These are phyloP conservation scores for Antigone vipio DNA, from an alignment of 2,113 vertebrate genomes.

Conservation along the genomic window DNA sequence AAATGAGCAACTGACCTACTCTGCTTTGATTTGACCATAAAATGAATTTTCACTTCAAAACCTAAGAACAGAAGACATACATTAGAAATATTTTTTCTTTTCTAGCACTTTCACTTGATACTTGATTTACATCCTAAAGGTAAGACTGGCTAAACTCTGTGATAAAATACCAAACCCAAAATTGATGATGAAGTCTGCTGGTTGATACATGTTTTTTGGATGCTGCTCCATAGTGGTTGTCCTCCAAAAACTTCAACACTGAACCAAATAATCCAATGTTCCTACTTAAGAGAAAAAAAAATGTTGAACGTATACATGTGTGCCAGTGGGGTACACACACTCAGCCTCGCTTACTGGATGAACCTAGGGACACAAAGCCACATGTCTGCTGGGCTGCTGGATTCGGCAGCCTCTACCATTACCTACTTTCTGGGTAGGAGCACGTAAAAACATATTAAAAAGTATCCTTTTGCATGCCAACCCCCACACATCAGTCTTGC, in stretches of 20 bases:
- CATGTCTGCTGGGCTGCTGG: not conserved
- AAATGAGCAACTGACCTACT: not conserved
- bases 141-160: not conserved
- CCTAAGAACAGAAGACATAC: not conserved
- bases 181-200: not conserved
- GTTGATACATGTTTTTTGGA: not conserved
- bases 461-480: not conserved
- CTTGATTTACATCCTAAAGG: not conserved
- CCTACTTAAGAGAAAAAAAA: not conserved
- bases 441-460: not conserved
- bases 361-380: not conserved
- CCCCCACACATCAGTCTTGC: not conserved
- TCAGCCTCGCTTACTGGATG: not conserved
- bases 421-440: not conserved
- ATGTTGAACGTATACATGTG: not conserved
- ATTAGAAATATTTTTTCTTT: not conserved
- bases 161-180: not conserved
- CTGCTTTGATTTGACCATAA: not conserved
- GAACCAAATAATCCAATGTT: not conserved
- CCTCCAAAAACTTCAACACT: not conserved
- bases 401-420: not conserved
- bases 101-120: not conserved
- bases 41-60: not conserved
- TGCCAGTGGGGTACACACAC: not conserved
- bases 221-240: not conserved